phyloP scores from a whole-genome alignment of 92 coral and sea anemone species.

The Phenganax subtilis region DNA sequence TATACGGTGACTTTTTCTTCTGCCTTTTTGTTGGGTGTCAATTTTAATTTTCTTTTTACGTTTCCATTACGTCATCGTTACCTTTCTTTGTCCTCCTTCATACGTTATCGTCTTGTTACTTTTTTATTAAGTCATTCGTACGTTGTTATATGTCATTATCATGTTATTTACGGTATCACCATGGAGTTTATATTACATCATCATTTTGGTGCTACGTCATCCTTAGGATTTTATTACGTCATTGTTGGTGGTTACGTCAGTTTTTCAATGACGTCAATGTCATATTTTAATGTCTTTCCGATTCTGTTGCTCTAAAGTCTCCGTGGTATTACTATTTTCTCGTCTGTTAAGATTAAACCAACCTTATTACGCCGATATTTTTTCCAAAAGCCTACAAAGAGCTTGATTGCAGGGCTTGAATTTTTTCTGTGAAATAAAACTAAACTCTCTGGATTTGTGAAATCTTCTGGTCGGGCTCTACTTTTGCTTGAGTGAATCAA shows the following conservation, averaged over 20 bases:
- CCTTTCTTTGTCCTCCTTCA: no score
- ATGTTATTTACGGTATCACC: neutral
- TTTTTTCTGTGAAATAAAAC: neutral
- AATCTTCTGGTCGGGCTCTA: neutral
- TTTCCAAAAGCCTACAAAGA: neutral
- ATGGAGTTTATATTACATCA: neutral
- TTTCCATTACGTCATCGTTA: no score
- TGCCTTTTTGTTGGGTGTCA: neutral
- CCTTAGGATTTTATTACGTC: neutral
- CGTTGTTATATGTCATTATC: neutral
- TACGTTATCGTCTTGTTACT: neutral
- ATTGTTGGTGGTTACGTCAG: neutral
- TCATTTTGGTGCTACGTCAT: no score
- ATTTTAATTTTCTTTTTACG: neutral
- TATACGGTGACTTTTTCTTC: neutral
- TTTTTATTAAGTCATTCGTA: neutral
- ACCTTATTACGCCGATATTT: neutral
- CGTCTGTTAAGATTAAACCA: no score
- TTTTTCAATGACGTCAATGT: neutral
- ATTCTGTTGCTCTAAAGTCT: neutral
- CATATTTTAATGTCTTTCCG: neutral
- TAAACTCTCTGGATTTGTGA: neutral
- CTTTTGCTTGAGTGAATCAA: neutral
- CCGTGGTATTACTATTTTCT: no score
- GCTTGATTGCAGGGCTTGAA: no score